Base-by-base conservation (phyloP, 2,888 invertebrate genomes). In the Ganaspis brasiliensis region DNA sequence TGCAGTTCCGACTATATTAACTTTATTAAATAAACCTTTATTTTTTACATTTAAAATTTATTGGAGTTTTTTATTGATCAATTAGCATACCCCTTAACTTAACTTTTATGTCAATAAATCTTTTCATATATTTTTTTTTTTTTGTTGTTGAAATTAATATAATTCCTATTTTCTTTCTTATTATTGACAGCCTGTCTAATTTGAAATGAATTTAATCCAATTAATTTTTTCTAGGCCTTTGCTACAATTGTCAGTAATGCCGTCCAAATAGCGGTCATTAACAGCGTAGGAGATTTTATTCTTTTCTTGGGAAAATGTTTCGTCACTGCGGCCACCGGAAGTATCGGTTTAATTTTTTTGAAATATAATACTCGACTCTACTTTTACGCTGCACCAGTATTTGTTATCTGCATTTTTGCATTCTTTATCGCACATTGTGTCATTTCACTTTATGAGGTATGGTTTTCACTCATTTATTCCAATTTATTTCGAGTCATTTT, bases 371-470 rank as follows among this genome's bases (percentile, higher is more conserved):
- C 94, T 0, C 95, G 95, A 75, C 91, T 98, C 55, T 95, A 96
- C 85, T 97, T 97, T 92, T 97, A 95, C 88, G 96, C 97, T 63
- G 95, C 96, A 14, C 98, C 98, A 0, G 96, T 98, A 1, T 94
- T 98, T 72, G 92, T 98, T 35, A 95, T 96, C 26, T 96, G 96
- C 86, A 92, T 98, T 63, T 98, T 96, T 91, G 94, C 98, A 1
- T 98, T 97, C 92, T 97, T 98, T 89, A 96, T 98, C 81, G 97
- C 98, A 8, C 98, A 98, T 89, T 97, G 97, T 91, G 96, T 98
- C 79, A 94, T 98, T 74, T 98, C 98, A 6, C 93, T 98, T 3
- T 98, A 98, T 88, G 98, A 98, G 95, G 98, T 98, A 91, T 91
- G 92, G n/a, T n/a, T 49, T 57, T 19, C 8, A 21, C 2, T 57